Base-by-base conservation (phyloP, 2,113 vertebrate species). In the Cyanoderma ruficeps region DNA sequence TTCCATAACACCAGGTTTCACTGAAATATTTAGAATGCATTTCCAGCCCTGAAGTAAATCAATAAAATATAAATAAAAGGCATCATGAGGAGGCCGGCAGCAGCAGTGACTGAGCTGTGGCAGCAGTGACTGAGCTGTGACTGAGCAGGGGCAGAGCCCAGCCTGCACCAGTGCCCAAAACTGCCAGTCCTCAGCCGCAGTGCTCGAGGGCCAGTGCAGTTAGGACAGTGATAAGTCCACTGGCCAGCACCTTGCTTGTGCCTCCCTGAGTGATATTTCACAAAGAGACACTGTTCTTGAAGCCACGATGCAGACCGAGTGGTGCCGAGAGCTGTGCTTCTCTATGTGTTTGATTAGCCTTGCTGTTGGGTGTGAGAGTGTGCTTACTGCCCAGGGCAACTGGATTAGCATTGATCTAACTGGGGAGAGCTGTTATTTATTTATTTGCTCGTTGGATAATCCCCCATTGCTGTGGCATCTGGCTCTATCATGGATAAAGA, bases 391-490 rank as follows among this genome's bases (percentile, higher is more conserved):
- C 90, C 83, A 76, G 78, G 83, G 87, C 95, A 94, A 83, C 64
- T 47, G 90, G 95, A 93, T 96, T 96, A 97, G n/a, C 75, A 72
- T 69, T 71, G 79, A 94, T 96, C 89, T 89, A 39, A 76, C 70
- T 41, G 70, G 35, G 49, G 47, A 96, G 81, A 94, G 75, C 84
- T 94, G 82, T 72, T 96, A 74, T 37, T 95, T 96, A 78, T 95
- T 93, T 94, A 94, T 95, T 96, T 94, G 37, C 70, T 76, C 89
- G 82, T 70, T 83, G 92, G 91, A 83, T 96, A 97, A 97, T 97
- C 91, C 47, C 44, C n/a, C 23, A 3, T 84, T 78, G 77, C 92
- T 92, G 83, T 94, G 79, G 93, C 94, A 96, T 94, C 85, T 95
- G 94, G 69, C 68, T 83, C 18, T 82, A 2, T 39, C 7, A 0